Conservation (phyloP, 2,113 vertebrate species). For the Thalassarche chlororhynchos region DNA sequence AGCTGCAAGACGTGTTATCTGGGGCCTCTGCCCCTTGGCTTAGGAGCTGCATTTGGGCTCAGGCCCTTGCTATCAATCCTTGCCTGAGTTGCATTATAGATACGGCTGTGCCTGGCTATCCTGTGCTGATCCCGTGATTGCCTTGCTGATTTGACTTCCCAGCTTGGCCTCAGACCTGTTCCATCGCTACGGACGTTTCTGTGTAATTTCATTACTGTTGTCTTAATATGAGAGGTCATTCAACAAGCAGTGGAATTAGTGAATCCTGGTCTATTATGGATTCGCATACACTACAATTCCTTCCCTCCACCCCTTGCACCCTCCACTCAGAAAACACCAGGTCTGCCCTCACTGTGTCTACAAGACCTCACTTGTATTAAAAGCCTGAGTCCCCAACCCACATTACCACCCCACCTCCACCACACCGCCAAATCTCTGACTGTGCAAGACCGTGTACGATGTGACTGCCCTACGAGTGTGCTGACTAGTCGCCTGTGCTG, state of each 20-base stretch:
- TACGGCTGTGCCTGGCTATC: not conserved
- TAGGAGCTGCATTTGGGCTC: not conserved
- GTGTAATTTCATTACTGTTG: not conserved
- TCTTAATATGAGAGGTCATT: not conserved
- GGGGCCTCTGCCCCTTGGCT: not conserved
- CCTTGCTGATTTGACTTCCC: not conserved
- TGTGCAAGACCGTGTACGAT: fast-evolving
- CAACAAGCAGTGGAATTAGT: not conserved
- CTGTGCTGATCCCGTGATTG: not conserved
- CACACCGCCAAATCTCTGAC: not conserved
- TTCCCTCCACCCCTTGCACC: not conserved
- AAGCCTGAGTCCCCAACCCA: not conserved
- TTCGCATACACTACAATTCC: not conserved
- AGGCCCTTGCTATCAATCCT: not conserved
- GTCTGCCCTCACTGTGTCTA: not conserved
- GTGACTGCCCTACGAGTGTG: not conserved
- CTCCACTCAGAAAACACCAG: not conserved
- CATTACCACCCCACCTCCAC: not conserved
- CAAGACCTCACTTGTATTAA: not conserved
- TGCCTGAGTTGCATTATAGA: not conserved
- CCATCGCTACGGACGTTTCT: fast-evolving
- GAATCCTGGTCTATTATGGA: not conserved
- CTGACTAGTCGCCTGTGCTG: not conserved
- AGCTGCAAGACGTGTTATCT: not conserved
- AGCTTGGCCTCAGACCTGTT: not conserved